Base-by-base conservation (phyloP, 1,140 invertebrate species). In the Bursaphelenchus mucronatus region DNA sequence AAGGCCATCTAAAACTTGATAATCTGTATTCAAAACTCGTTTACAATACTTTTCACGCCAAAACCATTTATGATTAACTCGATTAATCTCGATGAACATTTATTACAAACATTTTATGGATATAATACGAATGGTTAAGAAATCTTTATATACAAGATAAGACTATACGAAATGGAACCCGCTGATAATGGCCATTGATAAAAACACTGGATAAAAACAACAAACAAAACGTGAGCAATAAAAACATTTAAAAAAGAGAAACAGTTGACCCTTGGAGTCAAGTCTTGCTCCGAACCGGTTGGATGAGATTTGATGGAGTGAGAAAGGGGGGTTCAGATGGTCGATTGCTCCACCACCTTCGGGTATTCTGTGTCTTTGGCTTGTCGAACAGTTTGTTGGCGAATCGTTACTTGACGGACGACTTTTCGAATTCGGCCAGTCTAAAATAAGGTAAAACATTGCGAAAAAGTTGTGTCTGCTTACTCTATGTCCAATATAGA, bases 401-500 rank as follows among this genome's bases (percentile, higher is more conserved):
- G 13, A 39, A 59, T 43, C 6, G 57, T 59, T 50, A 44, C 57
- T n/a, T 39, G 57, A 30, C 30, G 13, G 57, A 59, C 45, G 17
- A 59, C 57, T 9, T 59, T 59, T 39, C 45, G 41, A 44, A 59
- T 59, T 30, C 57, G 19, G 2, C 57, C 57, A 6, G 57, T 59
- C 54, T 55, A 39, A 55, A 55, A 55, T 15, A 39, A 21, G 40
- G 13, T n/a, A 13, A 39, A 61, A n/a, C 56, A n/a, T 2, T 54
- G 4, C 1, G n/a, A 54, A 50, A n/a, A 15, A n/a, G 13, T 50
- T n/a, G 49, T 13, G 68, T 46, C 1, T 9, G 5, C 8, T 21
- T 7, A 68, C 67, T 40, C 67, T 61, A 19, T 69, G 57, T 9
- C 63, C 49, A 19, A 71, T 46, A 51, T 76, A 70, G 19, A 71